A percentile compares a stretch with the other conserved stretches of the same genome.
Conservation (phyloP, 23 tunicate genomes). For the Ascidia mentula region DNA sequence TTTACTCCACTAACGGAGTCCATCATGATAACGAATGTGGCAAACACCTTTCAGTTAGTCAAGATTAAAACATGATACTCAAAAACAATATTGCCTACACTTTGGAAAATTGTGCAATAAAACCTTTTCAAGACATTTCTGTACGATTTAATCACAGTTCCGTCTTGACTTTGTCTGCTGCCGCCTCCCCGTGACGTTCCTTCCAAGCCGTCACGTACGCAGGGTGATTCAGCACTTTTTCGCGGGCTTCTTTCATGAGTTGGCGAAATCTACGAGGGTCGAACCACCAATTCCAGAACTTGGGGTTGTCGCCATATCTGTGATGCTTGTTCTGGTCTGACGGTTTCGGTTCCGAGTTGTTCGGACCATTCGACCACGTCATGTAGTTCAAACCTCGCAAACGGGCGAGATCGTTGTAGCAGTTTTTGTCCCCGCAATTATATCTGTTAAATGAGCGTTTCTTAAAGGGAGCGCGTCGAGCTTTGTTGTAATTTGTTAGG, state of each 20-base stretch:
- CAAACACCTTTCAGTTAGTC: too few relatives aligned
- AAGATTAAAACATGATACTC: too few relatives aligned
- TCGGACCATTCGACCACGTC: constrained; percentile 50
- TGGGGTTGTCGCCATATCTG: constrained; percentile 76
- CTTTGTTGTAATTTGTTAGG: too few relatives aligned
- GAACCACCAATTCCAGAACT: constrained; percentile 95
- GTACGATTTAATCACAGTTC: neutral
- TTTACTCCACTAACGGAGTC: too few relatives aligned
- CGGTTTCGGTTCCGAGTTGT: constrained; percentile 24
- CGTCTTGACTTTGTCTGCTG: neutral
- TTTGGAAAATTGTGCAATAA: too few relatives aligned
- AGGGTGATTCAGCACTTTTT: constrained; percentile 24
- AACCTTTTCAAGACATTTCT: too few relatives aligned
- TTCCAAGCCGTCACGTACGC: constrained; percentile 7
- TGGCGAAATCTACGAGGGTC: constrained; percentile 48
- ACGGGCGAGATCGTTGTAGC: constrained; percentile 84
- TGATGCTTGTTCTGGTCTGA: constrained; percentile 67
- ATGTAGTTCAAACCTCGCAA: constrained; percentile 78
- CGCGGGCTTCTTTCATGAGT: constrained; percentile 39
- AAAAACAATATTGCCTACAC: too few relatives aligned
- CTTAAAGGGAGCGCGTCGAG: too few relatives aligned
- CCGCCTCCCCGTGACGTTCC: neutral
- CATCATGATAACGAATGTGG: too few relatives aligned
- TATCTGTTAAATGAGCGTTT: too few relatives aligned
- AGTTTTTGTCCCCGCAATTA: constrained; percentile 75